Evolutionary conservation across 2,797 vertebrate genomes (phyloP), one percentile per base, ranked within the genome.

Genomic region (Coccyzus lansbergi): DNA sequence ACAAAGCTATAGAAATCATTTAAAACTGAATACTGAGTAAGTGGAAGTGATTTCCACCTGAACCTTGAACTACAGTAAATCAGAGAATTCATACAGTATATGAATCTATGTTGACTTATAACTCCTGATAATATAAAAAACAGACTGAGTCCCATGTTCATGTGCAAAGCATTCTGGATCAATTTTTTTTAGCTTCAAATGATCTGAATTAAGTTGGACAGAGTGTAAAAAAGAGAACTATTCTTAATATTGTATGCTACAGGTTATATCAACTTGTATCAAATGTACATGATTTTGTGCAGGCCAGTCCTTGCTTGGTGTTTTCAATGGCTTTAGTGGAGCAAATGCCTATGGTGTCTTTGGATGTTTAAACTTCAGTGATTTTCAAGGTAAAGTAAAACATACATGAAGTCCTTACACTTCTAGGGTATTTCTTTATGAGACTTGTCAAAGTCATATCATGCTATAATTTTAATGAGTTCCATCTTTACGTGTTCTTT

Each of bases 391-490:
- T 58, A 65, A 88, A 83, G 67, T 70, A 76, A 91, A 90, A 78
- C 29, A 83, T 36, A 8, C 42, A 83, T 86, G 12, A 94, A 88
- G 63, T 72, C 63, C 63, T 46, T 63, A 72, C 10, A 34, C 38
- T 77, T 93, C 75, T 72, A 60, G 74, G 92, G 81, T 83, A 86
- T 93, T 92, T 93, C 72, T 76, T 79, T 69, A 29, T 84, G 74
- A 86, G 83, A 75, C 67, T 84, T 0, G 0, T 52, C 25, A 59
- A 94, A 90, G 67, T 63, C 63, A 56, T 71, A 74, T 46, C 92
- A 93, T 58, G 58, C 79, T 93, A 82, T 81, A 91, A 96, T 89
- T 92, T 92, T 92, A 90, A 96, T 89, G 87, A 89, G 58, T 92
- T 92, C 53, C 89, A 18, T 77, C 82, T 85, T 92, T 82, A 75